phyloP scores from a whole-genome alignment of 2,888 invertebrate genomes.

The Halocaridina rubra region DNA sequence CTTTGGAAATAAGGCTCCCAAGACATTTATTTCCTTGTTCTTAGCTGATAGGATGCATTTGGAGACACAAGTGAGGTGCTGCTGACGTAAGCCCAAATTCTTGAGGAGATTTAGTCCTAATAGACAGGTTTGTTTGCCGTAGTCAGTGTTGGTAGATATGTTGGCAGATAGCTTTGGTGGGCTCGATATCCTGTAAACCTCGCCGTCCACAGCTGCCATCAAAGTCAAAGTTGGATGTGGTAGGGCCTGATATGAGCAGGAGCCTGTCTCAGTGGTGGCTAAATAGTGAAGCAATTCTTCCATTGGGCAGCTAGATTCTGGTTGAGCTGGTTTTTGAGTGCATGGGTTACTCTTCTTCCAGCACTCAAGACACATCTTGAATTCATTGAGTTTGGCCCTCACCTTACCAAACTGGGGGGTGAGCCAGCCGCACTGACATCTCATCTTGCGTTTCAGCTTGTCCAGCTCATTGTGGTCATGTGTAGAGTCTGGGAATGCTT shows the following conservation, averaged over 20 bases:
- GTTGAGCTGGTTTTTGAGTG: background rate
- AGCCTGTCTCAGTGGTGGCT: background rate
- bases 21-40: no score
- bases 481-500: no score
- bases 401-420: no score
- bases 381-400: constrained; percentile 13
- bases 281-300: background rate
- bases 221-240: constrained; percentile 13
- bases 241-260: background rate
- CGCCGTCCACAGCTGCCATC: no score
- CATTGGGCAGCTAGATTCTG: background rate
- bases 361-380: no score
- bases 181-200: background rate
- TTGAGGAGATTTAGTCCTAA: constrained; percentile 8
- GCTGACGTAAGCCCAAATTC: background rate
- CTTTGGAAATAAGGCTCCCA: background rate
- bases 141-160: constrained; percentile 25
- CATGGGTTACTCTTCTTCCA: background rate
- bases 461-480: constrained; percentile 12
- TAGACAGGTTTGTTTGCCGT: constrained; percentile 21
- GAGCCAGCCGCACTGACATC: constrained; percentile 16
- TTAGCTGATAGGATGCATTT: no score
- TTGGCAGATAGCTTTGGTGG: background rate
- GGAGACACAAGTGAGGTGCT: constrained; percentile 8
- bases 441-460: no score